These are phyloP conservation scores for Ceramica pisi DNA, from an alignment of 2,888 invertebrate genomes.

Conservation along the genomic window DNA sequence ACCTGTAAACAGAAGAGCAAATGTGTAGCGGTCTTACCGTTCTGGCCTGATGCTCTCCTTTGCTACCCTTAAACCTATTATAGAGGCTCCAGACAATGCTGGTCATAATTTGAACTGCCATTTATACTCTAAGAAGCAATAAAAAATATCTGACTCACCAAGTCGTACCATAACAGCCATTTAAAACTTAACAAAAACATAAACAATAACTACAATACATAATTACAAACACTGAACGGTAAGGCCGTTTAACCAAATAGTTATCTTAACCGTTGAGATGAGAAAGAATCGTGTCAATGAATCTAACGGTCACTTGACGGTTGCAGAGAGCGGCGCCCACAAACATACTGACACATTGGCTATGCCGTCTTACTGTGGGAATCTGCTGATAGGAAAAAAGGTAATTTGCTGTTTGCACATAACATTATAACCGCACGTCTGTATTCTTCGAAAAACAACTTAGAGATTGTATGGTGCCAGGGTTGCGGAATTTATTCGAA, in stretches of 20 bases:
- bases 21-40: too few relatives aligned
- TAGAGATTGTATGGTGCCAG: neutral
- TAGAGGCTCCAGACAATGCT: neutral
- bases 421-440: neutral
- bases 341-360: slow-evolving; percentile 50
- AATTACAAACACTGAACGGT: slow-evolving; percentile 22
- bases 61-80: neutral
- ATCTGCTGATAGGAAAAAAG: slow-evolving; percentile 19
- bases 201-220: slow-evolving; percentile 6
- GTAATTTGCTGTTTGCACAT: neutral
- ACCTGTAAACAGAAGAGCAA: neutral
- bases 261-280: slow-evolving; percentile 33
- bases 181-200: neutral
- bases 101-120: neutral
- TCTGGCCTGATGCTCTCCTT: neutral
- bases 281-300: slow-evolving; percentile 33
- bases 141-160: neutral
- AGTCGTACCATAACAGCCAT: neutral
- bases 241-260: slow-evolving; percentile 11
- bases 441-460: neutral
- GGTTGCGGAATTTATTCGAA: too few relatives aligned
- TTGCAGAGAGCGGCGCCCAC: slow-evolving; percentile 17
- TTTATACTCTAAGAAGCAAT: neutral
- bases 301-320: slow-evolving; percentile 36
- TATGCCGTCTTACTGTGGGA: slow-evolving; percentile 27